A percentile compares a stretch with the other conserved stretches of the same genome.
phyloP scores from a whole-genome alignment of 2,113 vertebrate genomes.

The Cavia porcellus region DNA sequence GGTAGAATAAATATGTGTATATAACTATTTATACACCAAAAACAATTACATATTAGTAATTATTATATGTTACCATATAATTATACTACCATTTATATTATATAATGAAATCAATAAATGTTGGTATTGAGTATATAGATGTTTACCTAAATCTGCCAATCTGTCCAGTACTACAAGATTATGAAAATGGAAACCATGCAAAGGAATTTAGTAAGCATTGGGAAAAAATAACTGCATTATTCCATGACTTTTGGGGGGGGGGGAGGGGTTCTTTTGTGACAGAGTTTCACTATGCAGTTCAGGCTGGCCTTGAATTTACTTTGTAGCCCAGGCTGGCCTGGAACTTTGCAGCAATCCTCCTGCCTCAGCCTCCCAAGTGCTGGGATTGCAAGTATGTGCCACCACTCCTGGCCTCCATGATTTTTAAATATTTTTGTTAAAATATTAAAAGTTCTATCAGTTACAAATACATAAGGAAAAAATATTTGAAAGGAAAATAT shows the following conservation, averaged over 20 bases:
- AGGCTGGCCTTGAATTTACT: too few species aligned
- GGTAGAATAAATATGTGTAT: fast-evolving
- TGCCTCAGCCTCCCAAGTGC: too few species aligned
- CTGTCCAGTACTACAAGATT: neutral
- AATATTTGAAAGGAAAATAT: neutral
- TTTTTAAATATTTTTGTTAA: neutral
- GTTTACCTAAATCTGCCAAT: neutral
- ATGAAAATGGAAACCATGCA: neutral
- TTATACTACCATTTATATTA: neutral
- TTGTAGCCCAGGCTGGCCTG: too few species aligned
- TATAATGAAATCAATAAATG: too few species aligned
- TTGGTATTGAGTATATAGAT: fast-evolving
- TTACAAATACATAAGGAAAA: neutral
- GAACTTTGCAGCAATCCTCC: too few species aligned
- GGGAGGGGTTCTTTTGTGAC: neutral
- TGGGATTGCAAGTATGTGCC: too few species aligned
- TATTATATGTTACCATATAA: neutral
- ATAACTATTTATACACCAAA: neutral
- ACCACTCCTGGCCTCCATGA: neutral
- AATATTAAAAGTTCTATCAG: neutral
- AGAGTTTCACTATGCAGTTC: too few species aligned
- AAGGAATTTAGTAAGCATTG: neutral
- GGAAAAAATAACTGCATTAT: neutral
- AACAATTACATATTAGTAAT: neutral
- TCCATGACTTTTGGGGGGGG: too few species aligned